Conservation (phyloP, 1,140 invertebrate genomes). For the Heterodera carotae region DNA sequence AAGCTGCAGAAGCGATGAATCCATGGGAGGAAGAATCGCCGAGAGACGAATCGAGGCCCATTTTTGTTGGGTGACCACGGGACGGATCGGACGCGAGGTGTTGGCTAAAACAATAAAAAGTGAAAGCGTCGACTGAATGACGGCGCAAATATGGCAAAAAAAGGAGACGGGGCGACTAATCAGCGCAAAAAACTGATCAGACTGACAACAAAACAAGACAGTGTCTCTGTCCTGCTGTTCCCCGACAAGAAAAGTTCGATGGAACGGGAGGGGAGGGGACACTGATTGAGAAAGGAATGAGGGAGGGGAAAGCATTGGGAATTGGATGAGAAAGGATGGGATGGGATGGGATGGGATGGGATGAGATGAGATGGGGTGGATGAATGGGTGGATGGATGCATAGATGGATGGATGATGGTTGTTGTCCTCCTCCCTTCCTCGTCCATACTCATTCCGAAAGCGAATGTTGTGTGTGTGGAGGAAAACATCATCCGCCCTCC, state of each 20-base stretch:
- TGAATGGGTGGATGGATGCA: neutral
- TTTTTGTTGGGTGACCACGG: neutral
- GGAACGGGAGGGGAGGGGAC: neutral
- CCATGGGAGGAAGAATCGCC: neutral
- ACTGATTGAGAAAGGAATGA: neutral
- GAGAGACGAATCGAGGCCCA: slow-evolving; percentile 26
- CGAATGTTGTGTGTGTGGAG: slow-evolving; percentile 21
- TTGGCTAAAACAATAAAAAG: neutral
- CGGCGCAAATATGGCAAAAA: neutral
- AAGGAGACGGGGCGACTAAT: neutral
- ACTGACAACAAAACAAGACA: neutral
- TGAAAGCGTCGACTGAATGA: neutral
- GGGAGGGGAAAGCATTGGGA: neutral
- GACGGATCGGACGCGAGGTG: neutral
- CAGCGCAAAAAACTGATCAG: neutral
- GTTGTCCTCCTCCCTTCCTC: neutral
- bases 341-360: neutral
- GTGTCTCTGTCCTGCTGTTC: neutral
- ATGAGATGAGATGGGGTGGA: neutral
- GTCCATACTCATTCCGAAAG: slow-evolving; percentile 11
- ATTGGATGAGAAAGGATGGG: neutral
- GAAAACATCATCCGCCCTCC: slow-evolving; percentile 17
- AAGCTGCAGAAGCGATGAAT: slow-evolving; percentile 22
- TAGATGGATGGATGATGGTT: slow-evolving; percentile 2
- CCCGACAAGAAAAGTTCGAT: neutral